phyloP scores from a whole-genome alignment of 1,140 invertebrate genomes.

The Asobara japonica region DNA sequence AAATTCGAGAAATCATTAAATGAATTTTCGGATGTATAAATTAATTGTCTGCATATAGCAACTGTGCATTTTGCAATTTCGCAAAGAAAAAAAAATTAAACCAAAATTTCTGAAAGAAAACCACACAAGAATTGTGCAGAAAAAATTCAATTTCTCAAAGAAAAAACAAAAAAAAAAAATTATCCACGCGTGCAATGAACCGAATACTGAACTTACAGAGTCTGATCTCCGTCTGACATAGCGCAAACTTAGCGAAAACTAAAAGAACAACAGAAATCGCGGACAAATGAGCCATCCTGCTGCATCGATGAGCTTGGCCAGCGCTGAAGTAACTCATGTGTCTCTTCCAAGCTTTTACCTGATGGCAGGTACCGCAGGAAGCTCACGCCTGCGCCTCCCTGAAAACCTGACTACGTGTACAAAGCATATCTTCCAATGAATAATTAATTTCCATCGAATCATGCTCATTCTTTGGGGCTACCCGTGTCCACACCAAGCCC shows the following conservation, averaged over 20 bases:
- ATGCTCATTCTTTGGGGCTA: conserved; percentile 39
- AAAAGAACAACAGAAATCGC: not conserved
- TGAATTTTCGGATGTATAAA: no score
- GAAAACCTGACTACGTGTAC: conserved; percentile 17
- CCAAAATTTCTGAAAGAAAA: no score
- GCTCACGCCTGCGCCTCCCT: conserved; percentile 54
- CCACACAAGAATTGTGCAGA: no score
- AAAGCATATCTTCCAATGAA: conserved; percentile 53
- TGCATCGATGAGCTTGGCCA: not conserved
- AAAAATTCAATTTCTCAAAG: no score
- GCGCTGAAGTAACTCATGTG: not conserved
- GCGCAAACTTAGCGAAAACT: conserved; percentile 26
- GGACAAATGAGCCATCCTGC: not conserved
- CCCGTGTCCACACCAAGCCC: not conserved
- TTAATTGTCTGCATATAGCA: no score
- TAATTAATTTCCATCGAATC: conserved; percentile 58
- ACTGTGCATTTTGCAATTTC: no score
- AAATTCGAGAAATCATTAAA: no score
- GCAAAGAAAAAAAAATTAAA: no score
- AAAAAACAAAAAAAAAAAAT: no score
- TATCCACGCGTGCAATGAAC: not conserved
- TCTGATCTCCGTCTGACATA: conserved; percentile 50
- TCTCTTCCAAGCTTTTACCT: not conserved
- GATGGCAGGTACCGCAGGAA: not conserved
- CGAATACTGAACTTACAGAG: conserved; percentile 48